Conservation (phyloP, 2,888 invertebrate species). For the Machimus rusticus region DNA sequence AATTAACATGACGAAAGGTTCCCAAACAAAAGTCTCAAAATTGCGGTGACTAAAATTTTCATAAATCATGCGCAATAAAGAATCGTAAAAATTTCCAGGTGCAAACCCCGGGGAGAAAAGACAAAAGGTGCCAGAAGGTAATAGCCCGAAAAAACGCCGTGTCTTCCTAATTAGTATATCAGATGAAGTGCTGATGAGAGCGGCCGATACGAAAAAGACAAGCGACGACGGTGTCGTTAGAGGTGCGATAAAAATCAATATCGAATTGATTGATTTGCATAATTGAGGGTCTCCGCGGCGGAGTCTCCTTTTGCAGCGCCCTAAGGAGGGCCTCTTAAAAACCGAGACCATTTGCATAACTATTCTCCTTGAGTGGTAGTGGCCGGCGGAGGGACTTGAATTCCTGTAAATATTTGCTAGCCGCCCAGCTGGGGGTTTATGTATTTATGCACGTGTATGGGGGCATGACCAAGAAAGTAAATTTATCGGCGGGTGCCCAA, state of each 20-base stretch:
- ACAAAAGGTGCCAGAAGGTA: background rate
- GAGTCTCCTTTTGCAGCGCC: background rate
- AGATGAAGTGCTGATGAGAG: slow-evolving; percentile 31
- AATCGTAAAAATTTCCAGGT: background rate
- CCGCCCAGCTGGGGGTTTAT: slow-evolving; percentile 4
- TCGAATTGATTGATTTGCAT: slow-evolving; percentile 30
- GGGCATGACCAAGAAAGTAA: background rate
- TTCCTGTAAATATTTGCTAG: slow-evolving; percentile 28
- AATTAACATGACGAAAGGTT: background rate
- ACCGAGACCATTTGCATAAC: slow-evolving; percentile 11
- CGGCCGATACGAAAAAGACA: background rate
- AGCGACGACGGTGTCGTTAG: slow-evolving; percentile 10
- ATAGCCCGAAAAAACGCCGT: background rate
- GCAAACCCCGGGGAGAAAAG: background rate
- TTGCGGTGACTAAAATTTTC: slow-evolving; percentile 14
- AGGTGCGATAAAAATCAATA: slow-evolving; percentile 37
- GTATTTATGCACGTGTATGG: background rate
- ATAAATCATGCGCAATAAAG: slow-evolving; percentile 16
- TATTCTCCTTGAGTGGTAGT: background rate
- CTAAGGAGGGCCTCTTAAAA: background rate
- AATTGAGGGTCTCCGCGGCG: slow-evolving; percentile 16
- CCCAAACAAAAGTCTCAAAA: background rate
- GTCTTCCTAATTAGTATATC: slow-evolving; percentile 20
- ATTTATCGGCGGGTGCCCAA: background rate
- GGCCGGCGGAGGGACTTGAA: background rate